These are phyloP conservation scores for Yponomeuta evonymella DNA, from an alignment of 2,888 invertebrate genomes.

Conservation along the genomic window DNA sequence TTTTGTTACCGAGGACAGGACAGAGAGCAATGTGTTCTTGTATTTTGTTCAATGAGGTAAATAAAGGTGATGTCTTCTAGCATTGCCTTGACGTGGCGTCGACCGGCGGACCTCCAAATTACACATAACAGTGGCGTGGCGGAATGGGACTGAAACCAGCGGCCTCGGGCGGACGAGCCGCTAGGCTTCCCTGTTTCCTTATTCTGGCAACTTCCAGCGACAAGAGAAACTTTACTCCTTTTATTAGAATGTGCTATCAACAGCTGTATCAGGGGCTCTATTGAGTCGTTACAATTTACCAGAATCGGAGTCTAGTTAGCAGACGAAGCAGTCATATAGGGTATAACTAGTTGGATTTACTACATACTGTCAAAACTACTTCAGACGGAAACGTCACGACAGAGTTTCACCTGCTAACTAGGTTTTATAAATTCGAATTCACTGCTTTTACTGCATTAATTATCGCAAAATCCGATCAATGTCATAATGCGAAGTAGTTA, in stretches of 20 bases:
- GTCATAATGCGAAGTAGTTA: not conserved
- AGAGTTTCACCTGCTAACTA: not conserved
- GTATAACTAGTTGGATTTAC: not conserved
- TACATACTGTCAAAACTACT: not conserved
- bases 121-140: slow-evolving; percentile 71
- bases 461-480: not conserved
- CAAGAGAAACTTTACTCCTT: not conserved
- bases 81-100: slow-evolving; percentile 52
- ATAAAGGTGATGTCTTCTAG: slow-evolving; percentile 20
- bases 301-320: not conserved
- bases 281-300: not conserved
- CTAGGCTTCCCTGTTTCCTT: not conserved
- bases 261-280: not conserved
- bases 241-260: not conserved
- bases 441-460: not conserved
- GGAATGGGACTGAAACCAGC: slow-evolving; percentile 54
- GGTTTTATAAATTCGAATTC: not conserved
- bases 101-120: slow-evolving; percentile 74
- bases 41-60: not conserved
- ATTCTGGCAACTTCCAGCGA: not conserved
- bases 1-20: not conserved
- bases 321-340: not conserved
- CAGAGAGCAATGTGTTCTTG: not conserved
- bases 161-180: slow-evolving; percentile 34
- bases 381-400: not conserved